Evolutionary conservation across 2,113 vertebrate species (phyloP).

Genomic region (Serilophus lunatus): DNA sequence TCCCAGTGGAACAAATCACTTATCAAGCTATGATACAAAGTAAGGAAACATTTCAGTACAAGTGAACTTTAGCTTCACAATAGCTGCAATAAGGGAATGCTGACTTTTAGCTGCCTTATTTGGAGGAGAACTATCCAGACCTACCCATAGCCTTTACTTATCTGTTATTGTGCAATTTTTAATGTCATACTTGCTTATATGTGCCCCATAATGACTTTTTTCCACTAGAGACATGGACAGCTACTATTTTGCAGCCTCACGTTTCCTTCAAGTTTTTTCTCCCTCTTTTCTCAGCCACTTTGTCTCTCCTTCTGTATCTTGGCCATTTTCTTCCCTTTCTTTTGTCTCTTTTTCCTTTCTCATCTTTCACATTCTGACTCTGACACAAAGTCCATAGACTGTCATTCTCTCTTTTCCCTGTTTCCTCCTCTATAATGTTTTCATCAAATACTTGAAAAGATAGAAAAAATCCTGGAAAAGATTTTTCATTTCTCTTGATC

Average conservation of each 20-base stretch:
- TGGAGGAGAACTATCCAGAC: constrained; percentile 36
- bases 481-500: neutral
- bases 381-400: neutral
- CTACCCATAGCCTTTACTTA: constrained; percentile 35
- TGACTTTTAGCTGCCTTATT: constrained; percentile 51
- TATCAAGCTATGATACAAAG: constrained; percentile 52
- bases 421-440: neutral
- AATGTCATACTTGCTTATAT: constrained; percentile 40
- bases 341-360: constrained; percentile 7
- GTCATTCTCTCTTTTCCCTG: neutral
- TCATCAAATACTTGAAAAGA: neutral
- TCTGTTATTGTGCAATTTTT: constrained; percentile 44
- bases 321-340: constrained; percentile 5
- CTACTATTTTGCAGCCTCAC: neutral
- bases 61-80: constrained; percentile 44
- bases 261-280: constrained; percentile 15
- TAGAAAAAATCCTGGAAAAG: neutral
- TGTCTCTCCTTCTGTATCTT: neutral
- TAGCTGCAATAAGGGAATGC: constrained; percentile 16
- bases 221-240: constrained; percentile 19
- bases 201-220: constrained; percentile 24
- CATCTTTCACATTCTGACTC: neutral
- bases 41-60: constrained; percentile 61
- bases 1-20: constrained; percentile 51
- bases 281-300: neutral